Evolutionary conservation across 2,113 vertebrate genomes (phyloP), one percentile per base, ranked within the genome.

Genomic region (Mionectes macconnelli): DNA sequence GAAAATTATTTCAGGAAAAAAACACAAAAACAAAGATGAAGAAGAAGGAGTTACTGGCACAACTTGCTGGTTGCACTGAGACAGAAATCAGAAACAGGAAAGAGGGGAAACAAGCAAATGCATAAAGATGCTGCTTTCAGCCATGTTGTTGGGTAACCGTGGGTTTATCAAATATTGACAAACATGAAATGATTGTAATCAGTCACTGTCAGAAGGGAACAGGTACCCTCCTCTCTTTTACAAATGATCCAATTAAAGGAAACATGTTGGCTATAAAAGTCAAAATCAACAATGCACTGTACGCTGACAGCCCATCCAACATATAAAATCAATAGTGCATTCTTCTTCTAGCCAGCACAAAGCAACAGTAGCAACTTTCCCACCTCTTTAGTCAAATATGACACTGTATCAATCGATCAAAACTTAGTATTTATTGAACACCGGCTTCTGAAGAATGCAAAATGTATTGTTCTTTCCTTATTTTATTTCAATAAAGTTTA

Each of bases 191-290:
- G 98, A 98, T 97, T 94, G 94, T 97, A 98, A 98, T 99, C 98
- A 98, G 98, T 98, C 98, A 98, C 96, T 98, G 98, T 98, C 98
- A 98, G 96, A 97, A 97, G 90, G 93, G 96, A 97, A 97, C 97
- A 97, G 97, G 97, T 98, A 97, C 97, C 98, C 98, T 98, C 98
- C 98, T 98, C 97, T 98, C 98, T 98, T 98, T 98, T 98, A 98
- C 98, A 98, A 98, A 98, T 98, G 98, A 98, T 98, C 98, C 98
- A 98, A 98, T 98, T 98, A 98, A 98, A 98, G 98, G 97, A 98
- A 98, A 98, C 98, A 98, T 98, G 98, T 98, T 98, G 97, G 97
- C 98, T 98, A 98, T 98, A 98, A 98, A 98, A 98, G 98, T 98
- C 98, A 98, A 98, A 98, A 98, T 98, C 98, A 98, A 98, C 98